A percentile compares a stretch with the other conserved stretches of the same genome.
Conservation (phyloP, 2,113 vertebrate species). For the Colaptes auratus region DNA sequence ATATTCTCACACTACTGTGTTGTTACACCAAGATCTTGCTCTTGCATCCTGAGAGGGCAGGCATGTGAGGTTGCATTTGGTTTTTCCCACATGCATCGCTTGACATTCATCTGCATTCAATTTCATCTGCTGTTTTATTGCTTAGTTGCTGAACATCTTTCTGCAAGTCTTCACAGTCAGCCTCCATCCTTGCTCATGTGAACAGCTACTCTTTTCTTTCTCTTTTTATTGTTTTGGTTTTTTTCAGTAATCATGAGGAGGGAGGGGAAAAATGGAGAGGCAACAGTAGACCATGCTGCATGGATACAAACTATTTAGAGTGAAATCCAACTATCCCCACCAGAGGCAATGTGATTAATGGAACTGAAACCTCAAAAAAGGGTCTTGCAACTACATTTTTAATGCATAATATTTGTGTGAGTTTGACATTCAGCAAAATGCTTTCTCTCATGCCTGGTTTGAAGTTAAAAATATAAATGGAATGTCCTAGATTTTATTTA, state of each 20-base stretch:
- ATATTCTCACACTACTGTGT: neutral
- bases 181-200: neutral
- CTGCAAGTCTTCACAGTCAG: neutral
- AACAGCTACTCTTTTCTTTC: neutral
- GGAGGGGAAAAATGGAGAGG: neutral
- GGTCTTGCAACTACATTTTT: slow-evolving; percentile 47
- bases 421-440: slow-evolving; percentile 34
- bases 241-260: neutral
- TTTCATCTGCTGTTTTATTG: neutral
- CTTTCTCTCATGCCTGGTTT: slow-evolving; percentile 13
- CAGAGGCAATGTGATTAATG: neutral
- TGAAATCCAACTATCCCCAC: neutral
- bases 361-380: slow-evolving; percentile 42
- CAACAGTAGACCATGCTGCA: neutral
- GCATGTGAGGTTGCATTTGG: neutral
- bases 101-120: neutral
- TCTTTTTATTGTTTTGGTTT: neutral
- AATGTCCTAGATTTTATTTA: slow-evolving; percentile 63
- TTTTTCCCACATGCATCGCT: neutral
- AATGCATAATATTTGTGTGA: slow-evolving; percentile 32
- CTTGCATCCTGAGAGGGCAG: neutral
- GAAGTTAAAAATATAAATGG: slow-evolving; percentile 36
- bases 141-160: neutral
- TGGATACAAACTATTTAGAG: neutral
- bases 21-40: neutral